These are phyloP conservation scores for Brachylomia viminalis DNA, from an alignment of 2,888 invertebrate genomes.

Conservation along the genomic window DNA sequence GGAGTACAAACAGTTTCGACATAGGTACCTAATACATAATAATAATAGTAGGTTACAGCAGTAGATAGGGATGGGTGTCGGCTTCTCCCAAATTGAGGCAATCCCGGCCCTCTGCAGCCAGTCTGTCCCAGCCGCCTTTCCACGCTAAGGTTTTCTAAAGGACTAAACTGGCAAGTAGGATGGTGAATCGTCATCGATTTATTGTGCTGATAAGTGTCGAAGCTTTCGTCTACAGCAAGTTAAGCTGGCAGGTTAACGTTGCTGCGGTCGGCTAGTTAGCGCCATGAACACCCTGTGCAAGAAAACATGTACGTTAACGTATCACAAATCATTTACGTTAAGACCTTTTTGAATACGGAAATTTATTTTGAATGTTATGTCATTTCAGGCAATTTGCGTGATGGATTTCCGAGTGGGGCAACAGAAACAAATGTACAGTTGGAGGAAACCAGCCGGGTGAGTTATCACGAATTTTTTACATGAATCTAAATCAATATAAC, in stretches of 20 bases:
- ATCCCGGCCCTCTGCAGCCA: neutral
- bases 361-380: neutral
- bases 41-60: neutral
- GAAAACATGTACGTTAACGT: neutral
- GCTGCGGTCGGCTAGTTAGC: too few species aligned
- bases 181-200: neutral
- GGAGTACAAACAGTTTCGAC: too few species aligned
- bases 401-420: constrained; percentile 88
- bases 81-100: neutral
- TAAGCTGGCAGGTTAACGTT: neutral
- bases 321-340: too few species aligned
- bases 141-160: neutral
- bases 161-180: neutral
- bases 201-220: neutral
- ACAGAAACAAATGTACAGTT: constrained; percentile 85
- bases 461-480: constrained; percentile 27
- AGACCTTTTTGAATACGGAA: neutral
- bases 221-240: neutral
- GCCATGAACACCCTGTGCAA: neutral
- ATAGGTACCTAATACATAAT: too few species aligned
- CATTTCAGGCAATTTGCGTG: constrained; percentile 86
- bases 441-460: constrained; percentile 85
- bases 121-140: neutral
- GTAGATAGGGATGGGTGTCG: neutral
- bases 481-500: neutral